phyloP scores from a whole-genome alignment of 2,797 vertebrate species.

The Malacoctenus gilli region DNA sequence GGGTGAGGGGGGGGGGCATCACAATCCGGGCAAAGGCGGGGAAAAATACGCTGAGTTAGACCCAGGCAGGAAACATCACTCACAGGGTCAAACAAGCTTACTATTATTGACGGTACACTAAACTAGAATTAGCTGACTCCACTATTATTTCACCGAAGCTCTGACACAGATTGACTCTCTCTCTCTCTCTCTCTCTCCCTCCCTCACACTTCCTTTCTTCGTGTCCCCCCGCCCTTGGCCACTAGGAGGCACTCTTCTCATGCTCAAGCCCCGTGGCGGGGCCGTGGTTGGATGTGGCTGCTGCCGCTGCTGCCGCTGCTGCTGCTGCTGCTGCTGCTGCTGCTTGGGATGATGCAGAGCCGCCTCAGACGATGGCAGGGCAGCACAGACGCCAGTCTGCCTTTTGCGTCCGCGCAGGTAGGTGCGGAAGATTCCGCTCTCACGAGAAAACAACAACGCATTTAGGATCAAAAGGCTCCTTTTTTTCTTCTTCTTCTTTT shows the following conservation, averaged over 20 bases:
- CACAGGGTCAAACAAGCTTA: conserved; percentile 64
- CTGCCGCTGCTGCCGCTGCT: too few relatives aligned
- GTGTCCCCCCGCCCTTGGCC: too few relatives aligned
- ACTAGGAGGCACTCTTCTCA: conserved; percentile 85
- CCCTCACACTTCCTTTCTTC: conserved; percentile 18
- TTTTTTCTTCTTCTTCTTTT: neutral
- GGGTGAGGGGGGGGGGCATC: too few relatives aligned
- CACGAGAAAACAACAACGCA: conserved; percentile 26
- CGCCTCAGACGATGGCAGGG: conserved; percentile 59
- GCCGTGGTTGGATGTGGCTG: conserved; percentile 18
- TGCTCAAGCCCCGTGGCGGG: conserved; percentile 61
- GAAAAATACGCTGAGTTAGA: conserved; percentile 61
- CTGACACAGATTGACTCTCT: conserved; percentile 65
- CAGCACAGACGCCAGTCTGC: conserved; percentile 50
- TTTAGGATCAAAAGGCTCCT: conserved; percentile 24
- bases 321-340: conserved; percentile 12
- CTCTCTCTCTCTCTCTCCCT: conserved; percentile 18
- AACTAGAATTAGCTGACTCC: conserved; percentile 72
- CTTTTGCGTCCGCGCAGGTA: conserved; percentile 51
- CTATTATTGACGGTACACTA: conserved; percentile 66
- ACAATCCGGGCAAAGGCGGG: conserved; percentile 18
- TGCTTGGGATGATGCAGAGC: conserved; percentile 48
- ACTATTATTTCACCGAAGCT: conserved; percentile 61
- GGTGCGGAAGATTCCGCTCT: conserved; percentile 56
- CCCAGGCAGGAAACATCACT: conserved; percentile 49